Conservation (phyloP, 2,888 invertebrate genomes). For the Heliconius cydno region DNA sequence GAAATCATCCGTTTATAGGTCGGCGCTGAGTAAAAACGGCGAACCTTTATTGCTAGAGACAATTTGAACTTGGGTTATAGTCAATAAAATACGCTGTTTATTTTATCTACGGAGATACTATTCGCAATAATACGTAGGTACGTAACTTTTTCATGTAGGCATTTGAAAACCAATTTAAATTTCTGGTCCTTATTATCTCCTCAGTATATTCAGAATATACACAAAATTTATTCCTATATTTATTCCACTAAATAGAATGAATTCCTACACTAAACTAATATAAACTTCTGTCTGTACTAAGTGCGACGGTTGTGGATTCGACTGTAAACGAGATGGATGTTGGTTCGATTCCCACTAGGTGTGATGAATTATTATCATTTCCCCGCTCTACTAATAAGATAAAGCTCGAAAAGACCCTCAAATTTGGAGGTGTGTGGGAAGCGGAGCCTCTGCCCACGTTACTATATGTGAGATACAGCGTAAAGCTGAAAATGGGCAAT, state of each 20-base stretch:
- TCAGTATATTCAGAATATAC: too few species aligned
- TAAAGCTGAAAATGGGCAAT: too few species aligned
- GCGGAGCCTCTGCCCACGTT: not conserved
- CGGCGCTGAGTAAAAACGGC: slow-evolving; percentile 12
- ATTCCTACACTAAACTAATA: too few species aligned
- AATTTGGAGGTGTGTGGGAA: not conserved
- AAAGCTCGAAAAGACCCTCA: not conserved
- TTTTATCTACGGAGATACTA: slow-evolving; percentile 14
- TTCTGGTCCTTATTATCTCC: not conserved
- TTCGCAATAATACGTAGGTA: not conserved
- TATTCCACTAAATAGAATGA: too few species aligned
- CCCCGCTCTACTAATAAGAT: not conserved
- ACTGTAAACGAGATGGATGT: too few species aligned
- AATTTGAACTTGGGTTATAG: slow-evolving; percentile 24
- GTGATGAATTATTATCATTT: not conserved
- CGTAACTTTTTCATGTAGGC: not conserved
- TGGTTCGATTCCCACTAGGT: not conserved
- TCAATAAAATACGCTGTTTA: slow-evolving; percentile 23
- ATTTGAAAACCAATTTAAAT: not conserved
- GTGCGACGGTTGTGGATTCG: too few species aligned
- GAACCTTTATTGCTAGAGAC: slow-evolving; percentile 21
- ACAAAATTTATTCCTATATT: too few species aligned
- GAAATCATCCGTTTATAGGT: slow-evolving; percentile 24
- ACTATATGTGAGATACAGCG: too few species aligned
- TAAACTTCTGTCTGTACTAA: too few species aligned